Evolutionary conservation across 2,113 vertebrate genomes (phyloP), one percentile per base, ranked within the genome.

Genomic region (Pollimyrus isidori): DNA sequence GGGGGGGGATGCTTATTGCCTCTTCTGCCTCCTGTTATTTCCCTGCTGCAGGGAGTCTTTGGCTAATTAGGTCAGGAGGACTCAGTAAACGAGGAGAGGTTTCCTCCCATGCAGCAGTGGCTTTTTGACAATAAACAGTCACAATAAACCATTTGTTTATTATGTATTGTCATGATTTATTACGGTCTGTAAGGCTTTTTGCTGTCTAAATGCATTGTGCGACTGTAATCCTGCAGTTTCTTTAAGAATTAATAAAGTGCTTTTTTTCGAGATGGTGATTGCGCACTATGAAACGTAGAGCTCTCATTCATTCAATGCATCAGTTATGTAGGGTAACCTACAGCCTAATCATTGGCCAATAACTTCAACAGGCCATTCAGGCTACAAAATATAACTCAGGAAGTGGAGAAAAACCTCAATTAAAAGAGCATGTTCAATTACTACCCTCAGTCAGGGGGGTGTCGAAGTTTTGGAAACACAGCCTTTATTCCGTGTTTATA

Each of bases 11-110:
- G 90, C 90, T 91, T 86, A 90, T 92, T 90, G 88, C 0, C 19
- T 90, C 89, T n/a, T 46, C 35, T 89, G 90, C n/a, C 90, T 90
- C 88, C 89, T 56, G 3, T 73, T 93, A 94, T 95, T 93, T 95
- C 94, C 93, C 92, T 93, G 92, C 92, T 91, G 94, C 91, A 92
- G 95, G 92, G 95, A 95, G 93, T 89, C 0, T 0, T 1, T 86
- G 92, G 91, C 93, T 87, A 0, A 91, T 87, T 93, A 92, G 85
- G 89, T 89, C 84, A 90, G 86, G 48, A 0, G 49, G n/a, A 89
- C 26, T 87, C 35, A 46, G 23, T 30, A 76, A 76, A 53, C 42
- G 21, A 87, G 42, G n/a, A 52, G 53, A 42, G 30, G 17, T 49
- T 5, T 53, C 26, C 58, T 46, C 35, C 35, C 45, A 17, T 15